Evolutionary conservation across 2,888 invertebrate species (phyloP), one percentile per base, ranked within the genome.

Genomic region (Lasius fuliginosus): DNA sequence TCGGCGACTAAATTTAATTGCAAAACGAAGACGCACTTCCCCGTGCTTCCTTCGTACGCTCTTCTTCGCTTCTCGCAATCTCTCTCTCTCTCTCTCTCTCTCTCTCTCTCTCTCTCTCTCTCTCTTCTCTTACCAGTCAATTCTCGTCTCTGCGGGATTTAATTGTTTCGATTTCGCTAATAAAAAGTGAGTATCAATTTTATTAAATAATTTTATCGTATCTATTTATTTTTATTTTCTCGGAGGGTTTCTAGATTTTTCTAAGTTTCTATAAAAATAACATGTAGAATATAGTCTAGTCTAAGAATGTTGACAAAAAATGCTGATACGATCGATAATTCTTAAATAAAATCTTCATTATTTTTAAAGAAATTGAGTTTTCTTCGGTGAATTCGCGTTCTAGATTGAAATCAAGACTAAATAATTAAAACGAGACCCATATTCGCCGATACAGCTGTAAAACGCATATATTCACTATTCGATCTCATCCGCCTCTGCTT

Each of bases 1-100:
- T 88, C 89, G 88, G 83, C 40, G 86, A 89, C 88, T 91, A 88
- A 91, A 91, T 91, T 91, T 91, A 91, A 91, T 91, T 90, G 87
- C 86, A 90, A 90, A 89, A 90, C 82, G 81, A 90, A 83, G 83
- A 90, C 18, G 15, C 56, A 42, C 68, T 75, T 71, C 82, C 77
- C 69, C 87, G 74, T 86, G 86, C 77, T 85, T 86, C 85, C 87
- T 81, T 84, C 83, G 79, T 62, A 56, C 86, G 74, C 75, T 74
- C 85, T 83, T 53, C 58, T 46, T 23, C 77, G 40, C 27, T 49
- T 83, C 75, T 18, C 27, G 58, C 71, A 58, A 69, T 49, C 60
- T 11, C 82, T 88, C 86, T 42, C 69, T 83, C 23, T 23, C 23
- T 23, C 23, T 23, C 23, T 69, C 82, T 88, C 86, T 42, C 69